Percentiles rank a stretch among this genome's conserved stretches.
These are phyloP conservation scores for Ahaetulla prasina DNA, from an alignment of 2,113 vertebrate genomes.

Conservation along the genomic window DNA sequence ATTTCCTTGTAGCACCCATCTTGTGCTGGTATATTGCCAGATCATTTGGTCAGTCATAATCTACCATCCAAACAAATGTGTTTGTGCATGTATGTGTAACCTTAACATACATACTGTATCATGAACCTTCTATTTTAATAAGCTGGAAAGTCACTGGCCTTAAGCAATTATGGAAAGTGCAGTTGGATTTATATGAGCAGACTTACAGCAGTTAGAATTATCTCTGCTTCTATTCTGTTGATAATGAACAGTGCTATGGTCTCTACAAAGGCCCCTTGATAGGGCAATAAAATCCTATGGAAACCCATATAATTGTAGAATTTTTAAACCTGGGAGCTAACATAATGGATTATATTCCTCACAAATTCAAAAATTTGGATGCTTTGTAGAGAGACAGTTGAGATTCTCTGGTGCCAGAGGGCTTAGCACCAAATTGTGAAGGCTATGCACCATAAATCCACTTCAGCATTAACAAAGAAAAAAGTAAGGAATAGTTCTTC, in stretches of 20 bases:
- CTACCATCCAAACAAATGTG: background rate
- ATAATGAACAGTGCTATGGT: constrained; percentile 11
- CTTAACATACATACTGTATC: background rate
- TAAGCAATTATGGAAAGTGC: constrained; percentile 10
- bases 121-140: constrained; percentile 4
- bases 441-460: constrained; percentile 26
- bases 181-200: constrained; percentile 11
- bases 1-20: background rate
- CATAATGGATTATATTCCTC: constrained; percentile 22
- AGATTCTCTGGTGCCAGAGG: constrained; percentile 24
- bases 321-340: constrained; percentile 16
- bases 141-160: background rate
- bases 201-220: background rate
- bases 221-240: background rate
- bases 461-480: background rate
- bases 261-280: background rate
- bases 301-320: constrained; percentile 9
- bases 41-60: background rate
- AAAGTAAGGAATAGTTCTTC: background rate
- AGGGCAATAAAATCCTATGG: constrained; percentile 13
- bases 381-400: constrained; percentile 10
- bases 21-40: background rate
- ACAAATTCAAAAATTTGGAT: constrained; percentile 10
- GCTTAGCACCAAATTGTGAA: constrained; percentile 25
- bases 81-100: background rate